These are phyloP conservation scores for Clinocottus analis DNA, from an alignment of 2,113 vertebrate genomes.

Conservation along the genomic window DNA sequence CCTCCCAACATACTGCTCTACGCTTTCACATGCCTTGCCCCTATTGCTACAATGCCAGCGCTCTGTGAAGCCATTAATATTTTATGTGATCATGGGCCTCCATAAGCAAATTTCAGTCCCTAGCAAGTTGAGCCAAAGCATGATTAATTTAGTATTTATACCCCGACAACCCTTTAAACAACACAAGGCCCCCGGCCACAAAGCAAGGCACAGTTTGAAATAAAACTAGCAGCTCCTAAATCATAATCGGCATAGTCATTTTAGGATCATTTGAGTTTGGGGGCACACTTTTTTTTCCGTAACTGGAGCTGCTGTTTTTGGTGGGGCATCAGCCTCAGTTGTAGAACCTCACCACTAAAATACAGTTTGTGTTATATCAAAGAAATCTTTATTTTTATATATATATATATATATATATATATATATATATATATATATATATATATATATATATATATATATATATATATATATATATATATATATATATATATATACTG, in stretches of 20 bases:
- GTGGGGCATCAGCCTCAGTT: slow-evolving; percentile 25
- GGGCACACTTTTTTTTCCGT: slow-evolving; percentile 51
- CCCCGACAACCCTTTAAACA: slow-evolving; percentile 82
- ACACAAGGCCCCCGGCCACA: slow-evolving; percentile 76
- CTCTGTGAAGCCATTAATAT: slow-evolving; percentile 90
- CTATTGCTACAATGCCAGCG: slow-evolving; percentile 86
- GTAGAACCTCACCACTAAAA: slow-evolving; percentile 18
- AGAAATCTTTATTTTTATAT: too few relatives aligned
- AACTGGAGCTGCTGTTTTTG: slow-evolving; percentile 44
- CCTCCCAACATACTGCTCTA: slow-evolving; percentile 31
- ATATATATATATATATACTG: too few relatives aligned
- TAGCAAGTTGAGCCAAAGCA: slow-evolving; percentile 91
- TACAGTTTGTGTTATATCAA: slow-evolving; percentile 11
- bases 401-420: too few relatives aligned
- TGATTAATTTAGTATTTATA: slow-evolving; percentile 97
- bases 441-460: too few relatives aligned
- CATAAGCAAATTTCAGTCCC: slow-evolving; percentile 93
- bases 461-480: too few relatives aligned
- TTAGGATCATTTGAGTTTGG: slow-evolving; percentile 75
- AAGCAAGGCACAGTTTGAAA: slow-evolving; percentile 78
- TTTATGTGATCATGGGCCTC: slow-evolving; percentile 93
- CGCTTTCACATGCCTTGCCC: slow-evolving; percentile 81
- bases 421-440: too few relatives aligned
- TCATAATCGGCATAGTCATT: slow-evolving; percentile 80
- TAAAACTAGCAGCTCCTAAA: slow-evolving; percentile 78